Evolutionary conservation across 2,113 vertebrate genomes (phyloP).

Genomic region (Pluvianellus socialis): DNA sequence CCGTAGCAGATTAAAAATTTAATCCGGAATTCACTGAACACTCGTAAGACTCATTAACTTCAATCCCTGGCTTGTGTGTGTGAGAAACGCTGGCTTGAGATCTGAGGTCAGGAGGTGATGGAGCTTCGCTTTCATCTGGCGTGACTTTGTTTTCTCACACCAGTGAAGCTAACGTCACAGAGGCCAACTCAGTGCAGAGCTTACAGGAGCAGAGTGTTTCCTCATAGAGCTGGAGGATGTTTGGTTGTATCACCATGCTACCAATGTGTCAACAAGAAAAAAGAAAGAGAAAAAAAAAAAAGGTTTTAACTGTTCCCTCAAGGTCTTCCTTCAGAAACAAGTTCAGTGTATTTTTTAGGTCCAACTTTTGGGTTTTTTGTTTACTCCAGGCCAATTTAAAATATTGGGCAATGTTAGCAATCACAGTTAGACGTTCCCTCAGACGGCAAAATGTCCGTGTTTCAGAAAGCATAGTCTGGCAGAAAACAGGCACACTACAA

Average conservation of each 20-base stretch:
- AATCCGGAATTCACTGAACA: neutral
- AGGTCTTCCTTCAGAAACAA: neutral
- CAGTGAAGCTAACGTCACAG: neutral
- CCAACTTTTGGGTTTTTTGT: neutral
- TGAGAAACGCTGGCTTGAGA: neutral
- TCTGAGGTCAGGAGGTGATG: neutral
- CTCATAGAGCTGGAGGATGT: neutral
- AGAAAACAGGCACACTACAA: neutral
- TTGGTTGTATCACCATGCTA: neutral
- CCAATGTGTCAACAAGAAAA: neutral
- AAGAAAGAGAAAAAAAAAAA: neutral
- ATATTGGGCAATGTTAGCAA: neutral
- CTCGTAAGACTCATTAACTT: neutral
- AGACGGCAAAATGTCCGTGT: neutral
- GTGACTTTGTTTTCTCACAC: rapidly evolving
- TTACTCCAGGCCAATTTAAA: neutral
- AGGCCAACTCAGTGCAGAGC: neutral
- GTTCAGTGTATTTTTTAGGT: neutral
- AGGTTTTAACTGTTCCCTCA: neutral
- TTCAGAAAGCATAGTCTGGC: neutral
- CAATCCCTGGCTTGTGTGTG: neutral
- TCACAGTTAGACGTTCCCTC: neutral
- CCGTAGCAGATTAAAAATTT: neutral
- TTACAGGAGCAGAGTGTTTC: neutral
- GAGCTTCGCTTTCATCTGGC: neutral